Evolutionary conservation across 2,797 vertebrate species (phyloP), one percentile per base, ranked within the genome.

Genomic region (Tachyglossus aculeatus): DNA sequence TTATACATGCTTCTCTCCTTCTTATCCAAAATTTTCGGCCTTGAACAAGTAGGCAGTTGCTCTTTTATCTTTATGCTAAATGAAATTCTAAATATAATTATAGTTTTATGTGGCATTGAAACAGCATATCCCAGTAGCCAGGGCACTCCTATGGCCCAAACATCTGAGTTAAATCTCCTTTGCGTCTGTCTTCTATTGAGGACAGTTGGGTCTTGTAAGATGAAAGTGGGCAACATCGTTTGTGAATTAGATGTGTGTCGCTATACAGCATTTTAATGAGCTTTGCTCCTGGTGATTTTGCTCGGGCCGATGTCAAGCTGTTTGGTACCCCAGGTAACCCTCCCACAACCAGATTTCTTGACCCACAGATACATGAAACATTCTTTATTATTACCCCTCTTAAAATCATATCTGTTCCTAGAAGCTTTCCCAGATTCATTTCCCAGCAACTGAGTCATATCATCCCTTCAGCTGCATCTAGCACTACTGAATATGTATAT

Each of bases 41-140:
- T 80, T 68, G 80, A 73, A 77, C 81, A 75, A 80, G 85, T 67
- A 79, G 80, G 82, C 80, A 81, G 80, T 65, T 75, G 67, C 77
- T 68, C 78, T 81, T 87, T 77, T 81, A 87, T 87, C 82, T 87
- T 80, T 80, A n/a, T n/a, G n/a, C n/a, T n/a, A 76, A 87, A 76
- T 78, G 78, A 68, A 80, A 74, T 80, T 69, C 82, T 84, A 82
- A 84, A 78, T 64, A 84, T 76, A 86, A 86, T 86, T 80, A 86
- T 71, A 74, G 80, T 82, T 84, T 77, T 82, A 78, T 84, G 82
- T 79, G 64, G 69, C 68, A 68, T 78, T 56, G 52, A 85, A 77
- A 81, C 82, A 87, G 72, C 85, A 83, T 68, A 83, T 81, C 85
- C 85, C 83, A 78, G 71, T 68, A 71, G 74, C 80, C 25, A 3